Evolutionary conservation across 1,140 invertebrate species (phyloP).

Genomic region (Olivierus martensii): DNA sequence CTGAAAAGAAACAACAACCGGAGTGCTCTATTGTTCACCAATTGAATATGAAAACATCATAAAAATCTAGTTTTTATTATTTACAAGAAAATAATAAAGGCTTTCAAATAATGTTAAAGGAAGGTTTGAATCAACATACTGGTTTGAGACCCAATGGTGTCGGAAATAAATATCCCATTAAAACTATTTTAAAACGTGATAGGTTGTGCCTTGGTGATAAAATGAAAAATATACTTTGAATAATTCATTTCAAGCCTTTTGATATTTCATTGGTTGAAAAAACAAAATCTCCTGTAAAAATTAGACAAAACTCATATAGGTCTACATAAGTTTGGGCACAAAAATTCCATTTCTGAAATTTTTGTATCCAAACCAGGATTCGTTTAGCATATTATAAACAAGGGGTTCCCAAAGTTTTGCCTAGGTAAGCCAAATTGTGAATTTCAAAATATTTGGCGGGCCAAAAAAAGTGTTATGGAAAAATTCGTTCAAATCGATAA

Average conservation of each 20-base stretch:
- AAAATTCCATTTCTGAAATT: too few relatives aligned
- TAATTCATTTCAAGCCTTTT: constrained; percentile 49
- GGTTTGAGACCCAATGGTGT: constrained; percentile 56
- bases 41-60: constrained; percentile 46
- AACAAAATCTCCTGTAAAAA: background rate
- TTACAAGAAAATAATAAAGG: constrained; percentile 60
- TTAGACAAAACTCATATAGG: constrained; percentile 1
- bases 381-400: too few relatives aligned
- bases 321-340: too few relatives aligned
- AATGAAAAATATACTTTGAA: constrained; percentile 33
- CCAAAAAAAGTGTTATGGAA: too few relatives aligned
- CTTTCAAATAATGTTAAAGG: constrained; percentile 58
- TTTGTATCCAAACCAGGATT: too few relatives aligned
- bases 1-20: constrained; percentile 40
- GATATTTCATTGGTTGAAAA: constrained; percentile 37
- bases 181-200: constrained; percentile 58
- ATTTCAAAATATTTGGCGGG: too few relatives aligned
- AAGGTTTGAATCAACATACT: constrained; percentile 58
- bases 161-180: constrained; percentile 60
- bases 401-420: too few relatives aligned
- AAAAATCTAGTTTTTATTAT: constrained; percentile 43
- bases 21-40: constrained; percentile 57
- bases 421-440: too few relatives aligned
- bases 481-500: too few relatives aligned
- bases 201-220: constrained; percentile 51